Evolutionary conservation across 2,888 invertebrate species (phyloP).

Genomic region (Odontothrips loti): DNA sequence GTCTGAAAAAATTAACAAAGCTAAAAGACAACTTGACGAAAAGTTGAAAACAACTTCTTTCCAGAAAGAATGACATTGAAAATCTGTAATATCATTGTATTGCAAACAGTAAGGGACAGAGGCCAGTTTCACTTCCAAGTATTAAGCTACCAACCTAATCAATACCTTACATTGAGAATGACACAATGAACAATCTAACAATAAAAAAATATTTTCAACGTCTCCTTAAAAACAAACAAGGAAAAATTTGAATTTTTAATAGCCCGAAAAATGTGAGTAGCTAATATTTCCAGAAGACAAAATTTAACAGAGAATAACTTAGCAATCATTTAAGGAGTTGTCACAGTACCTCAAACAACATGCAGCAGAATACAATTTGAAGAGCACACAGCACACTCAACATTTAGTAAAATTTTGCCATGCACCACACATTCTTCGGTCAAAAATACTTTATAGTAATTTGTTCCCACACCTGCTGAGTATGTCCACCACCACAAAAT

Average conservation of each 20-base stretch:
- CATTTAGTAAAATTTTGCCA: background rate
- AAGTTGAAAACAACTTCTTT: too few species aligned
- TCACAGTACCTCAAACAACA: background rate
- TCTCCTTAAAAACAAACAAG: conserved; percentile 14
- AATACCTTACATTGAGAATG: background rate
- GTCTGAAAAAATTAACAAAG: too few species aligned
- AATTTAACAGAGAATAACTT: too few species aligned
- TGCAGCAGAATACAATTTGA: background rate
- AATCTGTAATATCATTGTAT: too few species aligned
- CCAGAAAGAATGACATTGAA: too few species aligned
- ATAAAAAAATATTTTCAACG: conserved; percentile 4
- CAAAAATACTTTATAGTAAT: background rate
- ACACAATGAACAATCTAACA: background rate
- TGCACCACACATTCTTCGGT: background rate
- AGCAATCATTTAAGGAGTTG: background rate
- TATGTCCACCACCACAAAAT: conserved; percentile 4
- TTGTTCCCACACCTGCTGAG: conserved; percentile 22
- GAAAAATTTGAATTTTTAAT: background rate
- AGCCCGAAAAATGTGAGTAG: background rate
- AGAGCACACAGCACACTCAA: background rate
- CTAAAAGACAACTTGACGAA: too few species aligned
- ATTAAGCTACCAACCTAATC: background rate
- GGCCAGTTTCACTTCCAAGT: too few species aligned
- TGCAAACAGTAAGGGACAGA: too few species aligned
- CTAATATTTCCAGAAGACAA: background rate